These are phyloP conservation scores for Phoenicopterus ruber DNA, from an alignment of 2,113 vertebrate genomes.

Conservation along the genomic window DNA sequence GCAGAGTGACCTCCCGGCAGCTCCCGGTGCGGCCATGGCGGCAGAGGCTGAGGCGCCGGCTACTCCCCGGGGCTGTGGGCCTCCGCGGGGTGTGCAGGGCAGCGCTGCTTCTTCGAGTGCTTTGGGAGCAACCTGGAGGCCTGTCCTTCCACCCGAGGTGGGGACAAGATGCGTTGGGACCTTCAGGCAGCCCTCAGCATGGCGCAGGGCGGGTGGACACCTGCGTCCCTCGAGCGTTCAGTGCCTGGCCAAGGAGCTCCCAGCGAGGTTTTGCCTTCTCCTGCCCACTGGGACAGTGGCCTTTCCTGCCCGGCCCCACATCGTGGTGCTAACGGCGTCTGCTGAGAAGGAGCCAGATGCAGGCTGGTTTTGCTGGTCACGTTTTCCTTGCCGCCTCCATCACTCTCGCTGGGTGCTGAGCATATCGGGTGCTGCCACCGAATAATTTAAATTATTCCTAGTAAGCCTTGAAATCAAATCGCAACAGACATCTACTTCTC, in stretches of 20 bases:
- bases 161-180: rapidly evolving
- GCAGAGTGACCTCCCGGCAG: background rate
- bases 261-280: background rate
- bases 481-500: background rate
- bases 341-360: background rate
- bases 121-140: background rate
- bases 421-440: rapidly evolving
- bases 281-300: background rate
- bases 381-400: background rate
- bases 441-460: background rate
- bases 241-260: background rate
- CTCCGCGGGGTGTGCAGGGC: rapidly evolving
- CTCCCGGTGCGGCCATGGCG: rapidly evolving
- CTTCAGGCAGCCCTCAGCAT: rapidly evolving
- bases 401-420: background rate
- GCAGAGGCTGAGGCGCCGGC: background rate
- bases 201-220: background rate
- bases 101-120: background rate
- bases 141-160: background rate
- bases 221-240: rapidly evolving
- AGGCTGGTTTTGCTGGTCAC: background rate
- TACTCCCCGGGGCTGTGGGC: background rate
- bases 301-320: background rate
- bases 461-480: background rate
- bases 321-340: background rate